Evolutionary conservation across 1,140 invertebrate genomes (phyloP).

Genomic region (Danaus melanippus): DNA sequence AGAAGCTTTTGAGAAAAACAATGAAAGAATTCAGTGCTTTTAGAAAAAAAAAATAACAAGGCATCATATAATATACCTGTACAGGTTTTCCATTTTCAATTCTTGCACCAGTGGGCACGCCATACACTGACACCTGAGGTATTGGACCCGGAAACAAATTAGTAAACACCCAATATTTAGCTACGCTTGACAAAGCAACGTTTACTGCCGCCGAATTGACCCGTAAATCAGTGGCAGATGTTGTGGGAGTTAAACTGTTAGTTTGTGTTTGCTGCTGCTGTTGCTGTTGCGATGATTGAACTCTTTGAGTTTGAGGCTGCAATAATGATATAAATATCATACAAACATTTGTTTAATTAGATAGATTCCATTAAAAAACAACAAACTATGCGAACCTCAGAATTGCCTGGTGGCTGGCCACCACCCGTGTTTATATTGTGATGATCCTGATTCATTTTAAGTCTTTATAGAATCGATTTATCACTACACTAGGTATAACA

Average conservation of each 20-base stretch:
- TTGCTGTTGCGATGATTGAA: slow-evolving; percentile 42
- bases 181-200: slow-evolving; percentile 75
- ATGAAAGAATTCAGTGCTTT: too few relatives aligned
- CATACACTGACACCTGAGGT: slow-evolving; percentile 77
- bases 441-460: slow-evolving; percentile 73
- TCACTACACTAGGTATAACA: slow-evolving; percentile 16
- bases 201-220: slow-evolving; percentile 75
- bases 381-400: slow-evolving; percentile 65
- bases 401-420: slow-evolving; percentile 67
- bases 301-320: slow-evolving; percentile 53
- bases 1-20: too few relatives aligned
- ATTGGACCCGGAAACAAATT: slow-evolving; percentile 76
- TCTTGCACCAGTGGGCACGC: slow-evolving; percentile 67
- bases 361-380: slow-evolving; percentile 33
- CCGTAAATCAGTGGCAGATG: slow-evolving; percentile 73
- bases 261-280: slow-evolving; percentile 30
- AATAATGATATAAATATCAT: slow-evolving; percentile 29
- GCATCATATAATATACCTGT: slow-evolving; percentile 56
- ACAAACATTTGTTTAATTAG: slow-evolving; percentile 24
- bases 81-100: slow-evolving; percentile 75
- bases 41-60: too few relatives aligned
- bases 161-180: slow-evolving; percentile 79
- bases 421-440: slow-evolving; percentile 71
- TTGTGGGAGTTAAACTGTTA: slow-evolving; percentile 60
- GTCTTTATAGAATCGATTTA: slow-evolving; percentile 27